Evolutionary conservation across 2,797 vertebrate species (phyloP), one percentile per base, ranked within the genome.

Genomic region (Diglossa cyanea): DNA sequence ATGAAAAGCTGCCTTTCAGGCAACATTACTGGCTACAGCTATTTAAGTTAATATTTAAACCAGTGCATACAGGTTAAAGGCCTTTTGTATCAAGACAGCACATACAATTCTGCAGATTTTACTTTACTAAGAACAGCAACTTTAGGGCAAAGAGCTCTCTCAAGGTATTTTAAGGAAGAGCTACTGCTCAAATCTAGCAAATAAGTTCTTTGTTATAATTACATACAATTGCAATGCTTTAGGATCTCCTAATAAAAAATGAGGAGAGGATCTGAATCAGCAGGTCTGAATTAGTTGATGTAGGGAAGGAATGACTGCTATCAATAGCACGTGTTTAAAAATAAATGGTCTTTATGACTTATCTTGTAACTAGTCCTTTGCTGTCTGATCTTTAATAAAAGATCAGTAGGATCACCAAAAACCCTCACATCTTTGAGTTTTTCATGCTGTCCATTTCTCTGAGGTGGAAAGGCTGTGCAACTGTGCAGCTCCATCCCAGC

Each of bases 1-100:
- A 47, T 7, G 33, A 88, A 95, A 76, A 96, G 93, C 14, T 44
- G 81, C 87, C 68, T 92, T 86, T 57, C 9, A 30, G 89, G 16
- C 55, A 81, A 31, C 30, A 30, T 24, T 24, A 33, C 0, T 55
- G 12, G 37, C 75, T 58, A 40, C 35, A 78, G 7, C 15, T 54
- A 50, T 26, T 86, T 44, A 26, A 80, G 86, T 30, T 94, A 90
- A 84, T 95, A 47, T 86, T 96, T 94, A 93, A 95, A 81, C 86
- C 39, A 78, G 42, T 6, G 30, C 53, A 75, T 55, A 84, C 17
- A 84, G 73, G 58, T 54, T 66, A 58, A 85, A 85, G 91, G 75
- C 71, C 79, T 90, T 88, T 47, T 44, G n/a, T 62, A 63, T 44
- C 50, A 37, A 37, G 60, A 72, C n/a, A 42, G 47, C 11, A 18